phyloP scores from a whole-genome alignment of 2,113 vertebrate species.

The Verasper variegatus region DNA sequence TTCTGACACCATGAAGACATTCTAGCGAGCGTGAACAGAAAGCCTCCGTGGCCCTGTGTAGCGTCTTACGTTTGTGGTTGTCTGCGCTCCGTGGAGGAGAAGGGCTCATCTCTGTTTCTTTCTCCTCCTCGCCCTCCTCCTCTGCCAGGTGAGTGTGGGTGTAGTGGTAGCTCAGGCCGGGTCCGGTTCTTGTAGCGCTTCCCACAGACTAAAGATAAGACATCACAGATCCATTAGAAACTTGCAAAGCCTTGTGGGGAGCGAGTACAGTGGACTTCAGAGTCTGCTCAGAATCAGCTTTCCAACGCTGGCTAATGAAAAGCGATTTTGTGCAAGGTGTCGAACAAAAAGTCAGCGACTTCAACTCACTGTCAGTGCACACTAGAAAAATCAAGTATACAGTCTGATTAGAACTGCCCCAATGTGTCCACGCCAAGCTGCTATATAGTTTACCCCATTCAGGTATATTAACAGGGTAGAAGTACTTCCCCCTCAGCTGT shows the following conservation, averaged over 20 bases:
- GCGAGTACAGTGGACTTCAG: not conserved
- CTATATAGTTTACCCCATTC: not conserved
- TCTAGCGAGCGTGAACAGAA: not conserved
- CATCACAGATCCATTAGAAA: constrained; percentile 12
- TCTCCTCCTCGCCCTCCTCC: constrained; percentile 94
- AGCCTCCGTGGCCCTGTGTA: not conserved
- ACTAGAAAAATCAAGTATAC: no score
- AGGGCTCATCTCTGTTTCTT: constrained; percentile 85
- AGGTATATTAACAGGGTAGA: not conserved
- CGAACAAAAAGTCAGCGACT: no score
- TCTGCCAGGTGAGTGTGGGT: constrained; percentile 97
- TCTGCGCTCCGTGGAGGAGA: constrained; percentile 80
- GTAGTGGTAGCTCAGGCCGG: constrained; percentile 97
- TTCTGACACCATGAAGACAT: no score
- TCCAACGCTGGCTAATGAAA: not conserved
- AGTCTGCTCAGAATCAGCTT: constrained; percentile 7
- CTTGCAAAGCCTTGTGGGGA: not conserved
- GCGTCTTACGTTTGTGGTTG: constrained; percentile 83
- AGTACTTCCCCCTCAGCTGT: no score
- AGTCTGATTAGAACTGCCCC: not conserved
- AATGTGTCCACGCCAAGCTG: not conserved
- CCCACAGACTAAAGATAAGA: constrained; percentile 88
- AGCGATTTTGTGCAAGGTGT: not conserved
- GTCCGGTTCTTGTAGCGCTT: constrained; percentile 99
- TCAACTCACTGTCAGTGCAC: no score